phyloP scores from a whole-genome alignment of 2,113 vertebrate genomes.

The Eubucco bourcierii region DNA sequence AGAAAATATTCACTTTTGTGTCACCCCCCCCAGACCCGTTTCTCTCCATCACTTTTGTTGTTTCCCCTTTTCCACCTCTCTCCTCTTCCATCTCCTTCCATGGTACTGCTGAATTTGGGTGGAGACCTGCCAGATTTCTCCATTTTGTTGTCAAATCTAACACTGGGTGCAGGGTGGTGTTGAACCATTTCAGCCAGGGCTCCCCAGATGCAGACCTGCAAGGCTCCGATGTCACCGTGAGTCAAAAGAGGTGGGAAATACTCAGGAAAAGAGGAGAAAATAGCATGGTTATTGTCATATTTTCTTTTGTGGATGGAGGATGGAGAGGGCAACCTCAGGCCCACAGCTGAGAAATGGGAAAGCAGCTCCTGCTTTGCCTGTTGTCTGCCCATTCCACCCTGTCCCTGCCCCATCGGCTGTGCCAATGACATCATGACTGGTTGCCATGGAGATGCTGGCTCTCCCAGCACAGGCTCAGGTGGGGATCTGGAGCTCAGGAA shows the following conservation, averaged over 20 bases:
- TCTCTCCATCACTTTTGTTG: too few species aligned
- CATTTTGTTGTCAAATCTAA: background rate
- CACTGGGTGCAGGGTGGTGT: background rate
- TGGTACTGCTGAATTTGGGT: background rate
- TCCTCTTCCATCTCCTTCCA: background rate
- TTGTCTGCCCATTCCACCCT: accelerated
- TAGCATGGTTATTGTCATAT: background rate
- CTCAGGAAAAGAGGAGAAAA: too few species aligned
- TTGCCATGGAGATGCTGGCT: slow-evolving; percentile 24
- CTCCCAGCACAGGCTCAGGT: slow-evolving; percentile 1
- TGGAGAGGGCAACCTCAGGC: background rate
- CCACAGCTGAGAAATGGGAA: background rate
- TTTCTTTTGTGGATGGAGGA: background rate
- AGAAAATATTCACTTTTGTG: accelerated
- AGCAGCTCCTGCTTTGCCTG: too few species aligned
- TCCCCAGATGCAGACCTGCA: too few species aligned
- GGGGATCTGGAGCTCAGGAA: background rate
- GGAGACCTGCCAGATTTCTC: background rate
- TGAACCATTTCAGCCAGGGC: too few species aligned
- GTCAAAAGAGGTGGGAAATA: background rate
- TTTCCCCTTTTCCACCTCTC: accelerated
- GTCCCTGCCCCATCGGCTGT: background rate
- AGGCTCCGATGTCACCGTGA: background rate
- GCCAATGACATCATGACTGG: background rate
- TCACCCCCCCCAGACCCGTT: background rate